These are phyloP conservation scores for Drosophila ironensis DNA, from an alignment of 1,140 invertebrate genomes.

Conservation along the genomic window DNA sequence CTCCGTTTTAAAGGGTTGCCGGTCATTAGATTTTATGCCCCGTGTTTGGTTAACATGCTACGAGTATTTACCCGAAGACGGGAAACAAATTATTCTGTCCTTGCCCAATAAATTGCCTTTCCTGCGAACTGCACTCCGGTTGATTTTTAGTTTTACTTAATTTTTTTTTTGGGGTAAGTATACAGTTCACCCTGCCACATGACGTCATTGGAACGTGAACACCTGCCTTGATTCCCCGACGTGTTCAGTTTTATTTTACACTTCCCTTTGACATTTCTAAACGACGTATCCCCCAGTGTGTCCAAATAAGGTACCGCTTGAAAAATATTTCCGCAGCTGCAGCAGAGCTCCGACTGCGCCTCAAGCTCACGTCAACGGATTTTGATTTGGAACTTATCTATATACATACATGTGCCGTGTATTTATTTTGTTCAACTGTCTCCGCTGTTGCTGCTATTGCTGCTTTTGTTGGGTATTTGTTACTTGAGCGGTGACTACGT, in stretches of 20 bases:
- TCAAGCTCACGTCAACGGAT: constrained; percentile 31
- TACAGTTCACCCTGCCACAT: constrained; percentile 5
- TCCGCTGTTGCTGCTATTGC: too few species aligned
- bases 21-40: constrained; percentile 53
- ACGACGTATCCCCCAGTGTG: neutral
- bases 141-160: neutral
- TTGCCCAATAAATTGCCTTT: neutral
- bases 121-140: neutral
- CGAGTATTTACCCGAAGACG: neutral
- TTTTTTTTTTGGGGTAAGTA: neutral
- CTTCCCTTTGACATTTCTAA: constrained; percentile 50
- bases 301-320: constrained; percentile 57
- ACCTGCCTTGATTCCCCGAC: constrained; percentile 60
- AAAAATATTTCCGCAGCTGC: constrained; percentile 51
- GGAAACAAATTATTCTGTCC: constrained; percentile 1
- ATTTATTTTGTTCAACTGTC: too few species aligned
- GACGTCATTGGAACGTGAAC: constrained; percentile 44
- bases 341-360: neutral
- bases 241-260: constrained; percentile 19
- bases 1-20: constrained; percentile 34
- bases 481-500: constrained; percentile 11
- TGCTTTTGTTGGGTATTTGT: constrained; percentile 13
- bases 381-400: constrained; percentile 1
- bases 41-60: too few species aligned
- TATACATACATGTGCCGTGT: neutral